phyloP scores from a whole-genome alignment of 1,140 invertebrate genomes.

The Lutraria rhynchaena region DNA sequence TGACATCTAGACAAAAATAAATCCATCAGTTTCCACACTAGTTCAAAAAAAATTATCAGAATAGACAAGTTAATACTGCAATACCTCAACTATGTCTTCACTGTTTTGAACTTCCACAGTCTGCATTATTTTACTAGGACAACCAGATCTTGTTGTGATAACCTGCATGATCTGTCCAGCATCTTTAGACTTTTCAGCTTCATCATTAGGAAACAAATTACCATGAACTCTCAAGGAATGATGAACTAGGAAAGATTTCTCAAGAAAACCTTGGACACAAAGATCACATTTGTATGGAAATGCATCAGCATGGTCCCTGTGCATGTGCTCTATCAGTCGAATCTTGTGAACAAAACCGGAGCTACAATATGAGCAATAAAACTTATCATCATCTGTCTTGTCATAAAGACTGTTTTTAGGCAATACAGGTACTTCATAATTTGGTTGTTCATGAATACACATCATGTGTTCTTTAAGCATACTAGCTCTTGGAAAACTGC shows the following conservation, averaged over 20 bases:
- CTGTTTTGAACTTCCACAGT: neutral
- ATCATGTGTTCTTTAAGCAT: constrained; percentile 67
- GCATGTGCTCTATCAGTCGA: constrained; percentile 73
- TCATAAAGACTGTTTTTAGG: constrained; percentile 62
- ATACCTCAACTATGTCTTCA: no score
- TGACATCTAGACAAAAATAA: no score
- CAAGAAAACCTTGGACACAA: constrained; percentile 74
- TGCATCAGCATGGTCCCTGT: constrained; percentile 67
- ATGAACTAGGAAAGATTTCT: constrained; percentile 63
- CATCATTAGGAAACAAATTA: constrained; percentile 8
- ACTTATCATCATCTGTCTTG: constrained; percentile 65
- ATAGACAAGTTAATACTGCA: neutral
- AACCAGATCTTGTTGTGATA: constrained; percentile 25
- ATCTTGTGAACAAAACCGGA: constrained; percentile 72
- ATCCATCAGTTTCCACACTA: no score
- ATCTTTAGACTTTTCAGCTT: neutral
- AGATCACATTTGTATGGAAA: constrained; percentile 70
- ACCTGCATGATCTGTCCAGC: constrained; percentile 42
- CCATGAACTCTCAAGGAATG: constrained; percentile 69
- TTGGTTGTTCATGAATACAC: constrained; percentile 57
- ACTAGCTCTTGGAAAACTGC: constrained; percentile 61
- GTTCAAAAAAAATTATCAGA: neutral
- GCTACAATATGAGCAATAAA: constrained; percentile 70
- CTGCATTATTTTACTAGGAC: constrained; percentile 22
- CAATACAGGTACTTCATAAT: constrained; percentile 46